These are phyloP conservation scores for Acanthis flammea DNA, from an alignment of 2,797 vertebrate genomes.

Conservation along the genomic window DNA sequence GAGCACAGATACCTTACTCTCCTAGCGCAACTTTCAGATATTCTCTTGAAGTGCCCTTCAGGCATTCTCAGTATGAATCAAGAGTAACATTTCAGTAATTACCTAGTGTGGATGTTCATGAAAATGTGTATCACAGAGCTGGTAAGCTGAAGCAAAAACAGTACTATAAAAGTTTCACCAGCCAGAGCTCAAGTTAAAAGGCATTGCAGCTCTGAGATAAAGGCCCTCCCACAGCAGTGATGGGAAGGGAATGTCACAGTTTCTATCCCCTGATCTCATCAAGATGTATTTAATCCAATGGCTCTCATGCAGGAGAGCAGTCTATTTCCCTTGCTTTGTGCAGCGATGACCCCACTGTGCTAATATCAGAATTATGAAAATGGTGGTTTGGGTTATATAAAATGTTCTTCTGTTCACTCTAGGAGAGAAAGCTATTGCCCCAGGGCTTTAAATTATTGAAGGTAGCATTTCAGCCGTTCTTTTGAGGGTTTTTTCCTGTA, in stretches of 20 bases:
- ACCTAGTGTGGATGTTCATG: background rate
- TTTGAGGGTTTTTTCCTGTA: background rate
- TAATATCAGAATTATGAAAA: conserved; percentile 21
- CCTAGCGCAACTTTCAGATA: background rate
- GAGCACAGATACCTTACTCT: background rate
- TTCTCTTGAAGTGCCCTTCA: background rate
- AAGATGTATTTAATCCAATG: background rate
- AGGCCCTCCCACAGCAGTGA: background rate
- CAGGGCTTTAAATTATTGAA: background rate
- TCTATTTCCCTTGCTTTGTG: background rate
- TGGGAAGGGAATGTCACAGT: background rate
- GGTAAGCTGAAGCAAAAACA: background rate
- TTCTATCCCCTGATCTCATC: background rate
- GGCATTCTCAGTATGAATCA: background rate
- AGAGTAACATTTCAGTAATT: background rate
- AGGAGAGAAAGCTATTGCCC: background rate
- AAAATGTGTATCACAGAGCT: background rate
- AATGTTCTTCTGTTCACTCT: background rate
- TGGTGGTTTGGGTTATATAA: background rate
- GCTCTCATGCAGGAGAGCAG: background rate
- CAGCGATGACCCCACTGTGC: background rate
- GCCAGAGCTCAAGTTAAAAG: background rate
- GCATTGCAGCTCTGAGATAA: background rate
- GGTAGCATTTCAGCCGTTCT: background rate
- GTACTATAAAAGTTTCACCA: background rate